Conservation (phyloP, 2,888 invertebrate genomes). For the Gymnosoma rotundatum region DNA sequence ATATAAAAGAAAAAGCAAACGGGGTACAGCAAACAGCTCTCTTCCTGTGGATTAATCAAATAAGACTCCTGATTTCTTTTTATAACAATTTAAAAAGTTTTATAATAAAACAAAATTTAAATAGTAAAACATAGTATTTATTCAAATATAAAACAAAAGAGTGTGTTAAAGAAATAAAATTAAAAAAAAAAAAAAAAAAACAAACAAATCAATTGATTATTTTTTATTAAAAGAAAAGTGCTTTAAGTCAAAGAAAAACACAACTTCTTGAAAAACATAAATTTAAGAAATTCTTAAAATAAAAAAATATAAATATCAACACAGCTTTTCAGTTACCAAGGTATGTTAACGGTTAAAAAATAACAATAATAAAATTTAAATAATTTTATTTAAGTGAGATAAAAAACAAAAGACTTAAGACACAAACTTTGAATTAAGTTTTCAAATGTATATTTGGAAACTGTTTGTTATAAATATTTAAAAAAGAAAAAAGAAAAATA, state of each 20-base stretch:
- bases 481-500: background rate
- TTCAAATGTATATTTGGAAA: background rate
- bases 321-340: too few relatives aligned
- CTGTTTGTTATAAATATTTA: too few relatives aligned
- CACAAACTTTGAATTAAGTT: constrained; percentile 61
- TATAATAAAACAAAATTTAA: background rate
- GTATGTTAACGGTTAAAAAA: too few relatives aligned
- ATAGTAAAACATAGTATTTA: background rate
- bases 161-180: too few relatives aligned
- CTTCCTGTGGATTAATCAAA: constrained; percentile 74
- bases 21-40: constrained; percentile 42
- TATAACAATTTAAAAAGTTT: background rate
- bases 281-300: too few relatives aligned
- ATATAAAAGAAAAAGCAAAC: background rate
- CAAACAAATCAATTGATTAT: too few relatives aligned
- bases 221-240: too few relatives aligned
- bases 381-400: background rate
- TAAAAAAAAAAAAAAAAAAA: too few relatives aligned
- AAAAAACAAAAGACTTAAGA: constrained; percentile 13
- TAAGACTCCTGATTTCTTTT: constrained; percentile 38
- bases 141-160: background rate
- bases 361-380: background rate
- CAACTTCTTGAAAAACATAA: too few relatives aligned
- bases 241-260: too few relatives aligned
- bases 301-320: too few relatives aligned